Conservation (phyloP, 2,888 invertebrate genomes). For the Athalia cordata region DNA sequence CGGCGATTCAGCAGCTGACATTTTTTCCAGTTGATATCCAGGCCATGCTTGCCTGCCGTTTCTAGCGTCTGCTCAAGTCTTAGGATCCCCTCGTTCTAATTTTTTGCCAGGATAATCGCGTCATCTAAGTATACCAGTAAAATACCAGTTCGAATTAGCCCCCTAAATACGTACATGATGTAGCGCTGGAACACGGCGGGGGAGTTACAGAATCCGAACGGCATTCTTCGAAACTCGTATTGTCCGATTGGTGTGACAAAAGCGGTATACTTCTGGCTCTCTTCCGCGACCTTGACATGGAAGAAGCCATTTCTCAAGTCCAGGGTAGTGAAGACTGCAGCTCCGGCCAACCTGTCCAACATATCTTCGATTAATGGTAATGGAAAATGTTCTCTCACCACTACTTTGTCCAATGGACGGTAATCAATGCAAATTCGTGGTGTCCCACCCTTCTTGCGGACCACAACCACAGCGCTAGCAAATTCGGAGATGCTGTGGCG, state of each 20-base stretch:
- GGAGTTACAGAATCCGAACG: too few relatives aligned
- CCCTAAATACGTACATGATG: too few relatives aligned
- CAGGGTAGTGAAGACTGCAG: conserved; percentile 1
- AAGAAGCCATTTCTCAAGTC: conserved; percentile 40
- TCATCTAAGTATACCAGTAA: conserved; percentile 46
- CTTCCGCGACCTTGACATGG: background rate
- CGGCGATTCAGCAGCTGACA: conserved; percentile 37
- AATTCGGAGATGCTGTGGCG: conserved; percentile 42
- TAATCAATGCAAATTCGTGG: conserved; percentile 47
- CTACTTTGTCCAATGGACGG: conserved; percentile 37
- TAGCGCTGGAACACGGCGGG: too few relatives aligned
- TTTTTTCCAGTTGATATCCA: conserved; percentile 35
- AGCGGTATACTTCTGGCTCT: too few relatives aligned
- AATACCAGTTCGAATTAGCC: too few relatives aligned
- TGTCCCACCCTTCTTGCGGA: conserved; percentile 44
- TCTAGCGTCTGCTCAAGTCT: background rate
- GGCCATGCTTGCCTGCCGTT: background rate
- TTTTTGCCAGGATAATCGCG: conserved; percentile 52
- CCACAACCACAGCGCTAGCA: conserved; percentile 47
- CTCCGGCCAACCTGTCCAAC: conserved; percentile 23
- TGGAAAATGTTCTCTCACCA: conserved; percentile 45
- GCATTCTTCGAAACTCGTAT: too few relatives aligned
- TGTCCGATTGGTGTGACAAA: too few relatives aligned
- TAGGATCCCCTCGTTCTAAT: background rate
- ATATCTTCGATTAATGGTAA: conserved; percentile 46